These are phyloP conservation scores for Ceratina australensis DNA, from an alignment of 1,140 invertebrate genomes.

Conservation along the genomic window DNA sequence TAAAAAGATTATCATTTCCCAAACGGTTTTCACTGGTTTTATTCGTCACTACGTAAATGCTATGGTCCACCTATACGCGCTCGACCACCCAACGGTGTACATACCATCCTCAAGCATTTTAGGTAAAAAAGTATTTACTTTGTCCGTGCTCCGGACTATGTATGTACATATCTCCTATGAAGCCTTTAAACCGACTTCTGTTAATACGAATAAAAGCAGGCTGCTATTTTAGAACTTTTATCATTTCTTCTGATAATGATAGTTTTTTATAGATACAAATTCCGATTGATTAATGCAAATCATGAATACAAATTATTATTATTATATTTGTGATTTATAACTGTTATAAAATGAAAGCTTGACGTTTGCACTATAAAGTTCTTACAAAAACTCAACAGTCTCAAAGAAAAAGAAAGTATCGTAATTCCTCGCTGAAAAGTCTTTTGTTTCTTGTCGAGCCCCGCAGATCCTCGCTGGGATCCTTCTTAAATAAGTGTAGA, in stretches of 20 bases:
- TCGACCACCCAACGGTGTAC: constrained; percentile 66
- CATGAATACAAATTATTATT: too few relatives aligned
- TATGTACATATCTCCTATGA: constrained; percentile 24
- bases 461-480: constrained; percentile 20
- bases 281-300: too few relatives aligned
- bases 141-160: not conserved
- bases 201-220: too few relatives aligned
- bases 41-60: constrained; percentile 4
- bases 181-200: constrained; percentile 6
- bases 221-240: too few relatives aligned
- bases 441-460: constrained; percentile 34
- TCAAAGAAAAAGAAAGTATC: not conserved
- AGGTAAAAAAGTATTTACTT: constrained; percentile 42
- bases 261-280: too few relatives aligned
- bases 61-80: constrained; percentile 1
- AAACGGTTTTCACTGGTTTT: too few relatives aligned
- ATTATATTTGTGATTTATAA: too few relatives aligned
- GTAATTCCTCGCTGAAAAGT: constrained; percentile 8
- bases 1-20: too few relatives aligned
- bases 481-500: constrained; percentile 40
- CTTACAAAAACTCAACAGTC: not conserved
- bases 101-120: constrained; percentile 20
- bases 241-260: too few relatives aligned
- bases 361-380: too few relatives aligned
- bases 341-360: too few relatives aligned